Percentiles rank a stretch among this genome's conserved stretches.
phyloP scores from a whole-genome alignment of 2,888 invertebrate species.

The Toxonevra muliebris region DNA sequence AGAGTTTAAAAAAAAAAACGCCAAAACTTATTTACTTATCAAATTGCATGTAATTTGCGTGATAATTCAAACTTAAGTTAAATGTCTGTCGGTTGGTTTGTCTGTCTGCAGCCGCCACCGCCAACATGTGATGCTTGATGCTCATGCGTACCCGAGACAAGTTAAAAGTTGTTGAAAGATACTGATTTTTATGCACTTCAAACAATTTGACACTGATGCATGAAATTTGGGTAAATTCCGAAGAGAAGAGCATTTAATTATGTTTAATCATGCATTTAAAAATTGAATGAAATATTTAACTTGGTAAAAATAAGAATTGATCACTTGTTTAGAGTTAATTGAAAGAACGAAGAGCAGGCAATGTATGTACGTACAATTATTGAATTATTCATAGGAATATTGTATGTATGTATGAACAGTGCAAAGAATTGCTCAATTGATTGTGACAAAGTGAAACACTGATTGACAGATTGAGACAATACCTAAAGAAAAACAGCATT shows the following conservation, averaged over 20 bases:
- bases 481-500: no score
- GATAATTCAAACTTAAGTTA: no score
- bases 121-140: not conserved
- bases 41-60: slow-evolving; percentile 4
- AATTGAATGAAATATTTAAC: slow-evolving; percentile 24
- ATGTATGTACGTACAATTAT: slow-evolving; percentile 10
- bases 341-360: slow-evolving; percentile 3
- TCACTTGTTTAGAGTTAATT: slow-evolving; percentile 24
- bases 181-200: no score
- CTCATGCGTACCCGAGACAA: no score
- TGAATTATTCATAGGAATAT: slow-evolving; percentile 45
- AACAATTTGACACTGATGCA: no score
- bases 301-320: slow-evolving; percentile 8
- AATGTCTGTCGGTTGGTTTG: no score
- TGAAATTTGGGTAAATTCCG: not conserved
- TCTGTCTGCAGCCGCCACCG: no score
- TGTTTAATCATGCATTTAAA: slow-evolving; percentile 25
- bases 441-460: slow-evolving; percentile 45
- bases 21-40: not conserved
- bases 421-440: slow-evolving; percentile 41
- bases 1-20: no score
- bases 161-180: no score
- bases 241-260: slow-evolving; percentile 17
- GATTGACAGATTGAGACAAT: slow-evolving; percentile 42
- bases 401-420: no score